Evolutionary conservation across 1,140 invertebrate species (phyloP), one percentile per base, ranked within the genome.

Genomic region (Drosophila erecta): DNA sequence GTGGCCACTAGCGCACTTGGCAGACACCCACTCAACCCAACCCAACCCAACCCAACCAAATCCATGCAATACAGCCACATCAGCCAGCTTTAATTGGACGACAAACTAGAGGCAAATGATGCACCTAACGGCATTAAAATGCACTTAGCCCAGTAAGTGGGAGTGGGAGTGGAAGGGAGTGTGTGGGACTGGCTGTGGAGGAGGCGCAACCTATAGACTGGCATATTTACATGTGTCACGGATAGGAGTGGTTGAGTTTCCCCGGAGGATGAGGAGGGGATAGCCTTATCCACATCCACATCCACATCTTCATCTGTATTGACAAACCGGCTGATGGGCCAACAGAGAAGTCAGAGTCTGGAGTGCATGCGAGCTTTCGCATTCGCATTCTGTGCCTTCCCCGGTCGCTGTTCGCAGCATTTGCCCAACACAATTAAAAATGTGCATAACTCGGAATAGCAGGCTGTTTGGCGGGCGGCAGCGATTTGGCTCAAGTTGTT

Each of bases 381-480:
- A 24, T 24, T 24, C 27, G 7, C 27, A 30, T 30, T 30, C 30
- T 10, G 30, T 37, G 17, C 54, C 35, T 58, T 41, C 30, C 30
- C 59, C 22, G 27, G 53, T 12, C 37, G 56, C 14, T 53, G 37
- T 54, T 64, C 74, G 66, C 72, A 73, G 77, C 81, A 77, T 87
- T 78, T 86, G 74, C 69, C 81, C 79, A 86, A 86, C 81, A 81
- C 81, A 86, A 86, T 86, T 86, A 87, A 87, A 87, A 86, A 87
- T 87, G 81, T 86, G 83, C 78, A 86, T 81, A 86, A 79, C 78
- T 86, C 61, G 83, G 51, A 44, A 58, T 69, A 74, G 55, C 53
- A 44, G 38, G 69, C 70, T 50, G 50, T 22, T 30, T 65, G 76
- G 55, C 54, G 62, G 54, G 55, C 43, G 33, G 51, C 57, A 59